Base-by-base conservation (phyloP, 2,797 vertebrate species). In the Gadopsis marmoratus region DNA sequence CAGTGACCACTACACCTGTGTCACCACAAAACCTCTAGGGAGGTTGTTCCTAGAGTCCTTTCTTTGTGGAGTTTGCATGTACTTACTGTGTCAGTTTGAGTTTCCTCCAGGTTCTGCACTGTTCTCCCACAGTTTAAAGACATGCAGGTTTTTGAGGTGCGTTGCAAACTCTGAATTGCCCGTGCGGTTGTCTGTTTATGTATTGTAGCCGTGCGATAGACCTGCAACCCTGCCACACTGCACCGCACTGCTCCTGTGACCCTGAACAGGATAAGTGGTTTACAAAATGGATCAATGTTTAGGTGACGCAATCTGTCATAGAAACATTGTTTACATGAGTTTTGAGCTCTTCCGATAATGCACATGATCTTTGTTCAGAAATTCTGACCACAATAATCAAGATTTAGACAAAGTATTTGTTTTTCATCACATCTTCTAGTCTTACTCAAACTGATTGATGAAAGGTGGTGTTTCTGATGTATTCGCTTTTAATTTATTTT, bases 281-380 rank as follows among this genome's bases (percentile, higher is more conserved):
- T 64, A 26, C 10, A 29, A n/a, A 71, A 53, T 64, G n/a, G 16
- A 50, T 53, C 12, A 68, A 74, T 43, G 58, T 51, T 72, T 16
- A 56, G 35, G 29, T 66, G 13, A 65, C 11, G 26, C 16, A 56
- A 53, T 53, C 11, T 43, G 10, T 37, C 6, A 43, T 8, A 35
- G 6, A 65, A 19, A 67, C 9, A 54, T 13, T 66, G 19, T 64
- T 58, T 54, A 37, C n/a, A 14, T 37, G 21, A 53, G 10, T 73
- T 67, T 35, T 29, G 41, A 62, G 12, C 21, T 29, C 39, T 3
- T 59, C 1, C 1, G 29, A 31, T 47, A 45, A 60, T 55, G 14
- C 8, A 35, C 54, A 45, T 26, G 16, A 41, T 23, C 9, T 4
- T 5, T 37, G n/a, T 41, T 7, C 50, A 37, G 33, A 29, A 9